Base-by-base conservation (phyloP, 2,113 vertebrate genomes). In the Lepidothrix coronata region DNA sequence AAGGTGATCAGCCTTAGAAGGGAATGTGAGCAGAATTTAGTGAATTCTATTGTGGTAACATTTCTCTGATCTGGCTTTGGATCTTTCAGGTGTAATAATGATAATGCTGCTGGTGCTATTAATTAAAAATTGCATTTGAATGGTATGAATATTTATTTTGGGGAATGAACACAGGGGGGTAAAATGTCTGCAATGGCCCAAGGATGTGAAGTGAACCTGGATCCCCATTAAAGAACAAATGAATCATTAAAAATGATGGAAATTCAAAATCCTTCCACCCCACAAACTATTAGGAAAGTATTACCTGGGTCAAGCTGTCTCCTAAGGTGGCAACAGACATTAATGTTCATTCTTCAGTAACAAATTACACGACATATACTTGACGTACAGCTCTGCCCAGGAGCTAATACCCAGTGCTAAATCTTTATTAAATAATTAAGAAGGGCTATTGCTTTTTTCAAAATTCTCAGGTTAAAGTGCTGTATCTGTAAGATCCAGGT, bases 121-220 rank as follows among this genome's bases (percentile, higher is more conserved):
- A 98, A 98, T 98, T 98, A 98, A 98, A 98, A 98, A 92, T 93
- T 97, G 77, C 79, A 96, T 97, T 98, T 97, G 95, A 96, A 97
- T 96, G 46, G 77, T 95, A 96, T 96, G 97, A 97, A 97, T 97
- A 97, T 94, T 97, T 95, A 97, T 97, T 96, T 89, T 85, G 41
- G 57, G 91, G 95, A 97, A 97, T 97, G 97, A 98, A 95, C 92
- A 93, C 81, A 83, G 61, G 44, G 59, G 89, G 92, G 85, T 94
- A 95, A 97, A 98, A 97, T 95, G 94, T 96, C 96, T 97, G 63
- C 96, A 96, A 89, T 97, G 81, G 96, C 96, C 94, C 73, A 76
- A 85, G 88, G 92, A 96, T 90, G 81, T 97, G 96, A 97, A 97
- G 74, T 91, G 80, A 97, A 89, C 57, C 79, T 94, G 75, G 59